Conservation (phyloP, 2,888 invertebrate genomes). For the Cactoblastis cactorum region DNA sequence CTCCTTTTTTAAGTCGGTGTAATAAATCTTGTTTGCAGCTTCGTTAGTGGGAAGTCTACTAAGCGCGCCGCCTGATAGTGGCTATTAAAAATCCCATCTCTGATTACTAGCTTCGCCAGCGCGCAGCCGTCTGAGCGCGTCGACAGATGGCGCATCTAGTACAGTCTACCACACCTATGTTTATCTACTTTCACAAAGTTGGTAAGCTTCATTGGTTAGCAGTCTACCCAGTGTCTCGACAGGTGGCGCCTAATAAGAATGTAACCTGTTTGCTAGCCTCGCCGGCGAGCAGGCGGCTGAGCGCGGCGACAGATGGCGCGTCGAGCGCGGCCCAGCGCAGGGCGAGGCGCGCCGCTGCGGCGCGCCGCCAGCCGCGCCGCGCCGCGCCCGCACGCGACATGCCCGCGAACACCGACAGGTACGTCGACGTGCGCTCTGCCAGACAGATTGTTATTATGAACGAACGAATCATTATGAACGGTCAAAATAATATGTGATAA, state of each 20-base stretch:
- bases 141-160: conserved; percentile 29
- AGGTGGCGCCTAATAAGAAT: no score
- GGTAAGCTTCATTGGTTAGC: no score
- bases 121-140: conserved; percentile 38
- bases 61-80: no score
- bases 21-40: no score
- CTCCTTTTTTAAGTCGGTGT: no score
- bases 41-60: no score
- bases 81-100: conserved; percentile 24
- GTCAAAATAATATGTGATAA: no score
- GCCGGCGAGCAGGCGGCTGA: conserved; percentile 35
- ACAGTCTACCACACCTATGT: conserved; percentile 40
- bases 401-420: conserved; percentile 48
- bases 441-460: not conserved
- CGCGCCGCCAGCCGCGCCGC: conserved; percentile 44
- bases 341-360: conserved; percentile 44
- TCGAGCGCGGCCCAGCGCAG: conserved; percentile 36
- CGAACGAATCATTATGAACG: no score
- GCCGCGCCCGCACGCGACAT: conserved; percentile 41
- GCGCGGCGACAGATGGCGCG: conserved; percentile 31
- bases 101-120: conserved; percentile 40
- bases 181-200: no score
- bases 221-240: no score
- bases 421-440: conserved; percentile 43
- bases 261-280: conserved; percentile 45